A percentile compares a stretch with the other conserved stretches of the same genome.
Conservation (phyloP, 1,140 invertebrate species). For the Pseudomyrmex concolor region DNA sequence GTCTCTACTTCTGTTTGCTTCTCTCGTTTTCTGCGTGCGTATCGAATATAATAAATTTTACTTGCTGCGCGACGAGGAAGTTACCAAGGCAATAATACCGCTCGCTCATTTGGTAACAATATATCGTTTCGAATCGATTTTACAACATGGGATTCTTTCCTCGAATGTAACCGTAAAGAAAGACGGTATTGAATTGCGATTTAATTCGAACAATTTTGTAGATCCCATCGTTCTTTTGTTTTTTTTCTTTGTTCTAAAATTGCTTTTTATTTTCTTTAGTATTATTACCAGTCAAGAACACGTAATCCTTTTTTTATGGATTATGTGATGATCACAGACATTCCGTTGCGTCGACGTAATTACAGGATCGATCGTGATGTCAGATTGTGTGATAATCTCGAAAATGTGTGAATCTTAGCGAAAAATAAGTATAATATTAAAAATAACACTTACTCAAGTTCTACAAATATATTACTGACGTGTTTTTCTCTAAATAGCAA, state of each 20-base stretch:
- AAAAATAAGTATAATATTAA: not conserved
- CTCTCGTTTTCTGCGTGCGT: not conserved
- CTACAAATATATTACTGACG: not conserved
- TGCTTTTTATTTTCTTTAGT: conserved; percentile 10
- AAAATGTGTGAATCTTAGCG: no score
- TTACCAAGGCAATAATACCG: conserved; percentile 20
- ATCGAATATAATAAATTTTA: conserved; percentile 50
- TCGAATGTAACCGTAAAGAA: not conserved
- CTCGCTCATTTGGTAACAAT: not conserved
- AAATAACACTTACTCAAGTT: not conserved
- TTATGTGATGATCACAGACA: conserved; percentile 55
- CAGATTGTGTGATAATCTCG: not conserved
- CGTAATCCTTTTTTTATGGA: conserved; percentile 22
- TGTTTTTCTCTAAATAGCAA: not conserved
- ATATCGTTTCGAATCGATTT: not conserved
- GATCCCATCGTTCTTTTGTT: not conserved
- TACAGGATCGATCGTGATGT: conserved; percentile 54
- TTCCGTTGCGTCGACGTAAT: conserved; percentile 66
- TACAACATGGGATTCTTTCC: conserved; percentile 18
- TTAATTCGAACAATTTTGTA: not conserved
- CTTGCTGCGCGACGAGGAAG: conserved; percentile 7
- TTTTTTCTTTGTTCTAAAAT: not conserved
- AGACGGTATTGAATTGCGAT: not conserved
- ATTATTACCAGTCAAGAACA: conserved; percentile 22
- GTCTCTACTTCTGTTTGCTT: not conserved